phyloP scores from a whole-genome alignment of 2,888 invertebrate genomes.

The Acronicta alni region DNA sequence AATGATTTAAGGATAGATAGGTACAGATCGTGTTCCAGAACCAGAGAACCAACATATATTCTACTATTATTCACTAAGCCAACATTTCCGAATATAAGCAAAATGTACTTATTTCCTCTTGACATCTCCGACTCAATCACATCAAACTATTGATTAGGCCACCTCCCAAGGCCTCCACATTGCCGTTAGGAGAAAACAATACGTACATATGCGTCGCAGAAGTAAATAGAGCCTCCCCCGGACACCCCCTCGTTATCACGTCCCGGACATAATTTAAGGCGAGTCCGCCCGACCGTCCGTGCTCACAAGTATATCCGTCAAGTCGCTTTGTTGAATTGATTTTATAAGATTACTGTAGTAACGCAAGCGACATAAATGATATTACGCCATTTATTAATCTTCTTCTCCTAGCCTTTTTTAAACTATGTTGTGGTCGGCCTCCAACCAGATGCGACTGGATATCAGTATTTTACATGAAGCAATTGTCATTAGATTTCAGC shows the following conservation, averaged over 20 bases:
- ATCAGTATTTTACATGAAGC: too few species aligned
- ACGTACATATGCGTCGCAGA: constrained; percentile 65
- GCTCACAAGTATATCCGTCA: constrained; percentile 58
- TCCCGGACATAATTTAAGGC: constrained; percentile 87
- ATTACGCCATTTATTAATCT: too few species aligned
- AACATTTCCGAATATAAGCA: neutral
- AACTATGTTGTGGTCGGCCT: too few species aligned
- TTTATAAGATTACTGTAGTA: constrained; percentile 41
- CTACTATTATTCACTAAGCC: too few species aligned
- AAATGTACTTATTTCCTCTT: constrained; percentile 17
- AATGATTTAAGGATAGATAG: too few species aligned
- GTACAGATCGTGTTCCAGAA: too few species aligned
- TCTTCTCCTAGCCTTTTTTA: too few species aligned
- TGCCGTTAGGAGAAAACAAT: constrained; percentile 44
- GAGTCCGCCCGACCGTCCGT: constrained; percentile 61
- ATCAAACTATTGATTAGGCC: constrained; percentile 44
- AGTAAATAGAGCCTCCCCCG: constrained; percentile 70
- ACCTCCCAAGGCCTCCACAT: constrained; percentile 29
- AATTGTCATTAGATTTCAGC: too few species aligned
- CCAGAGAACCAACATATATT: too few species aligned
- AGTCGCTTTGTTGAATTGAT: constrained; percentile 59
- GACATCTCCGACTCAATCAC: constrained; percentile 42
- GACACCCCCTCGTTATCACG: constrained; percentile 80
- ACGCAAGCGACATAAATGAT: too few species aligned
- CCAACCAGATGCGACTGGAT: too few species aligned